These are phyloP conservation scores for Aurelia sp. DNA, from an alignment of 30 jellyfish, hydroid and myxozoan species.

Conservation along the genomic window DNA sequence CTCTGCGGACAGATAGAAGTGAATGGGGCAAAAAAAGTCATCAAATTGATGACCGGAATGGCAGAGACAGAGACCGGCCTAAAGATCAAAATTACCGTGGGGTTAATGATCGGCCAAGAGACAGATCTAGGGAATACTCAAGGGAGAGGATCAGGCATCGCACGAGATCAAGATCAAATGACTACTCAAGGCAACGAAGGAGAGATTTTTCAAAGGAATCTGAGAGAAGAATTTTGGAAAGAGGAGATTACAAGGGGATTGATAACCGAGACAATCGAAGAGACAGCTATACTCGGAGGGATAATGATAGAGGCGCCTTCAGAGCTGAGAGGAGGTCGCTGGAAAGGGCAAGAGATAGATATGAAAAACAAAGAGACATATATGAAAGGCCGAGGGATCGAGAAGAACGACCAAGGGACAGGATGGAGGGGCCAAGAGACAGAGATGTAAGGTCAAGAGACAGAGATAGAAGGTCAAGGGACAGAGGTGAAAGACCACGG, in stretches of 20 bases:
- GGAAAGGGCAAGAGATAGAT: background rate
- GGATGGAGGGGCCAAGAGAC: background rate
- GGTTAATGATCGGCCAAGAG: background rate
- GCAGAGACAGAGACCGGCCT: background rate
- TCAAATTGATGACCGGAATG: background rate
- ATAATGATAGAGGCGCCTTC: slow-evolving; percentile 1
- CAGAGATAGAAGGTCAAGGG: background rate
- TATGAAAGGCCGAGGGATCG: background rate
- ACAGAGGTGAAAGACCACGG: background rate
- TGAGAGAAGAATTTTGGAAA: slow-evolving; percentile 1
- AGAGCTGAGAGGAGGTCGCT: background rate
- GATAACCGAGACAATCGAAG: background rate
- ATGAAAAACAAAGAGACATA: background rate
- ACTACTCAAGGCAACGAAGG: background rate
- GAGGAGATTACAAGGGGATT: background rate
- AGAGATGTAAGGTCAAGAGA: background rate
- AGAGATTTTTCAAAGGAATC: background rate
- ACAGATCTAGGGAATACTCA: background rate
- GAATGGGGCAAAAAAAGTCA: slow-evolving; percentile 30
- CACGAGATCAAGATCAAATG: slow-evolving; percentile 7
- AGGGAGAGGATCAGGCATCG: slow-evolving; percentile 12
- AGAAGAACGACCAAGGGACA: background rate
- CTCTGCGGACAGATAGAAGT: slow-evolving; percentile 34
- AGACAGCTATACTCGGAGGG: background rate
- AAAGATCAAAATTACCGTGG: background rate